Evolutionary conservation across 2,113 vertebrate genomes (phyloP).

Genomic region (Callaeas wilsoni): DNA sequence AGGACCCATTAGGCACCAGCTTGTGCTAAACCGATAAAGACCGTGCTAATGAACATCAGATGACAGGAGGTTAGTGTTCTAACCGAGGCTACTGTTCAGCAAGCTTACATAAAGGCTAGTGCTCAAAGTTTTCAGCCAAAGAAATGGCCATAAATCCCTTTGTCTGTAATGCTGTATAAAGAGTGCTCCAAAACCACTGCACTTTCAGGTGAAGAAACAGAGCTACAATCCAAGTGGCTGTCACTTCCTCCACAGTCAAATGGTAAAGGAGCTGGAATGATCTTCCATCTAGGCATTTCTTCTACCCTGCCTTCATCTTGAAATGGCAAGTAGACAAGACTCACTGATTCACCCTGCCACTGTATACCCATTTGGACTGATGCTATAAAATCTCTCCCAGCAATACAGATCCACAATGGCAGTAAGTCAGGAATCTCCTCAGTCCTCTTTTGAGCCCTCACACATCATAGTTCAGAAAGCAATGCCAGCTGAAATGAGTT

Average conservation of each 20-base stretch:
- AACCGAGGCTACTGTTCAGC: not conserved
- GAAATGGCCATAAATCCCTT: not conserved
- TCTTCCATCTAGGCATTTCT: not conserved
- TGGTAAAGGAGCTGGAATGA: not conserved
- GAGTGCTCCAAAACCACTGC: not conserved
- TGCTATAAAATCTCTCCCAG: not conserved
- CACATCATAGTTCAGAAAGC: not conserved
- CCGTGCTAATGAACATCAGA: not conserved
- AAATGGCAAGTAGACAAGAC: not conserved
- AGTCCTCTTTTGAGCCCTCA: not conserved
- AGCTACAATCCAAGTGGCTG: not conserved
- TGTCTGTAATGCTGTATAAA: not conserved
- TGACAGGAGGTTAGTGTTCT: not conserved
- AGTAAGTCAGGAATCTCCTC: not conserved
- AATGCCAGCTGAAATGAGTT: not conserved
- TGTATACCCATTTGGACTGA: not conserved
- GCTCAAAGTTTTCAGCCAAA: not conserved
- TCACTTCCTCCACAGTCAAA: not conserved
- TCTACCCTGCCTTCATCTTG: not conserved
- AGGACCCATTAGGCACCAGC: not conserved
- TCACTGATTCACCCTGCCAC: not conserved
- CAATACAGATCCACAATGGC: not conserved
- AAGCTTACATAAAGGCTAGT: not conserved
- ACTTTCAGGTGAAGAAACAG: not conserved
- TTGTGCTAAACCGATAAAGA: slow-evolving; percentile 8